Evolutionary conservation across 2,113 vertebrate species (phyloP).

Genomic region (Machaerirhynchus nigripectus): DNA sequence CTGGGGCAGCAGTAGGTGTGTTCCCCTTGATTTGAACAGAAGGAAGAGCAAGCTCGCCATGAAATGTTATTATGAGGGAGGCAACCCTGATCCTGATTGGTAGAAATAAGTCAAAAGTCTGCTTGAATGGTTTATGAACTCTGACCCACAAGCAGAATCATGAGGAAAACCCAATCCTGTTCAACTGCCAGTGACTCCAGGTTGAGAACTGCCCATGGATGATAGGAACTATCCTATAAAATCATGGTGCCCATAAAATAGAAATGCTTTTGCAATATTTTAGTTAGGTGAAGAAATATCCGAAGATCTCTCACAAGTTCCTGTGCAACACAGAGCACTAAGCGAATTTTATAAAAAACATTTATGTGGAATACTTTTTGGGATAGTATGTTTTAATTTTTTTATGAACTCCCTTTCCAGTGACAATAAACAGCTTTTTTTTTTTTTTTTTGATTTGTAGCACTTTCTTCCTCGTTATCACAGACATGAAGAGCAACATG

Average conservation of each 20-base stretch:
- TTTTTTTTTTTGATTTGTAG: conserved; percentile 7
- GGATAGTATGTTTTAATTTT: background rate
- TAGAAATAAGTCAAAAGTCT: background rate
- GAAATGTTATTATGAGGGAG: background rate
- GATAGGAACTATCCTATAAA: background rate
- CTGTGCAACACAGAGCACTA: background rate
- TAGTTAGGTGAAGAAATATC: background rate
- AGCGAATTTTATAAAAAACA: background rate
- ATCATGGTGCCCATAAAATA: background rate
- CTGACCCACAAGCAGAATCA: background rate
- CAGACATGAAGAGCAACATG: conserved; percentile 76
- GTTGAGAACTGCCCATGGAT: background rate
- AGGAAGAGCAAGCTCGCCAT: background rate
- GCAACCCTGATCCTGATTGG: background rate
- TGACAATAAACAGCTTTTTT: conserved; percentile 72
- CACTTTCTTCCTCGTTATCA: conserved; percentile 68
- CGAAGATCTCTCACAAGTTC: background rate
- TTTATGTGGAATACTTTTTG: background rate
- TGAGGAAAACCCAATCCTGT: background rate
- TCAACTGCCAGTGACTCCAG: background rate
- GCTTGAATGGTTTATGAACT: background rate
- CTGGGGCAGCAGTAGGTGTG: background rate
- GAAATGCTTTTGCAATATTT: background rate
- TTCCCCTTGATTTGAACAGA: background rate
- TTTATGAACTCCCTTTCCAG: conserved; percentile 63